phyloP scores from a whole-genome alignment of 2,797 vertebrate genomes.

The Aeoliscus strigatus region DNA sequence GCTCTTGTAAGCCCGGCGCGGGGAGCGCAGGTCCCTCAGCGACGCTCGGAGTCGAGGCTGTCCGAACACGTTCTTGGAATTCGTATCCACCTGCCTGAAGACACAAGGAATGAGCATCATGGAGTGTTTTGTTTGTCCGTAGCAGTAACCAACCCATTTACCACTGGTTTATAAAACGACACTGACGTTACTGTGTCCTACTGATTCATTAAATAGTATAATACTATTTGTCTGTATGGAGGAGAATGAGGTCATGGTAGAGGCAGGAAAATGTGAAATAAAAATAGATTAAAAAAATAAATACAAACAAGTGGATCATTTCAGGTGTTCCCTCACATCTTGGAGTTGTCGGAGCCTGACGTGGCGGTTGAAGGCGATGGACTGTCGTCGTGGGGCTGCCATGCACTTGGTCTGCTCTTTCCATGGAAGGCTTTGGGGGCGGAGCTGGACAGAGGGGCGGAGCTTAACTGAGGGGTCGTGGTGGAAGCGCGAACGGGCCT shows the following conservation, averaged over 20 bases:
- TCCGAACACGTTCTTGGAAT: slow-evolving; percentile 88
- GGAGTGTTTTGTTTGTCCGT: neutral
- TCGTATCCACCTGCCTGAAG: slow-evolving; percentile 83
- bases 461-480: slow-evolving; percentile 64
- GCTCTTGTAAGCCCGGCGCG: slow-evolving; percentile 85
- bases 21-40: slow-evolving; percentile 88
- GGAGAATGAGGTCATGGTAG: too few relatives aligned
- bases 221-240: too few relatives aligned
- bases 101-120: slow-evolving; percentile 9
- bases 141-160: too few relatives aligned
- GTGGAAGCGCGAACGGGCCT: slow-evolving; percentile 66
- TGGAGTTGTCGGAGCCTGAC: slow-evolving; percentile 66
- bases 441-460: slow-evolving; percentile 80
- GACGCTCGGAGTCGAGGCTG: slow-evolving; percentile 88
- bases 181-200: too few relatives aligned
- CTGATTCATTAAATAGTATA: too few relatives aligned
- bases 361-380: slow-evolving; percentile 53
- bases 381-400: slow-evolving; percentile 74
- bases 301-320: too few relatives aligned
- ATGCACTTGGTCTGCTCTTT: slow-evolving; percentile 71
- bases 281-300: too few relatives aligned
- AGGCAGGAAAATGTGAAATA: too few relatives aligned
- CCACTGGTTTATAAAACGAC: too few relatives aligned
- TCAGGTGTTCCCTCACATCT: slow-evolving; percentile 51
- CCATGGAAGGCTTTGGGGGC: slow-evolving; percentile 84